Percentiles rank a stretch among this genome's conserved stretches.
Evolutionary conservation across 1,140 invertebrate genomes (phyloP).

Genomic region (Drosophila sulfurigaster): DNA sequence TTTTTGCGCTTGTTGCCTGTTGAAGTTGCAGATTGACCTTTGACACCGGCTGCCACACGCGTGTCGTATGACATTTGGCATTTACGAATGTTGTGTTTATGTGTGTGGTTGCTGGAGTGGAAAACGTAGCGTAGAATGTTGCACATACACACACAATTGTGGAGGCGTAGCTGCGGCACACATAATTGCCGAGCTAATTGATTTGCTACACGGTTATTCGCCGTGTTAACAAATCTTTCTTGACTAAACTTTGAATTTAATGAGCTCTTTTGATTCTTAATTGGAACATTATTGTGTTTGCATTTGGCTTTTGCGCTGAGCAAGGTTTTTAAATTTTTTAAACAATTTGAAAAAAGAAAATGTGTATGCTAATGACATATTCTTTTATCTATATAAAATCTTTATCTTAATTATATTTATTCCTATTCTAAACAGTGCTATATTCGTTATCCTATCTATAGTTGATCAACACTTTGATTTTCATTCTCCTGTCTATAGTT

Average conservation of each 20-base stretch:
- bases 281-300: neutral
- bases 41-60: constrained; percentile 18
- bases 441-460: no score
- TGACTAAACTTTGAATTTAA: constrained; percentile 5
- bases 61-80: constrained; percentile 37
- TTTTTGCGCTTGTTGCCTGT: neutral
- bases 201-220: constrained; percentile 50
- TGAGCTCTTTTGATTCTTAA: constrained; percentile 15
- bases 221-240: neutral
- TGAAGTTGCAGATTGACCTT: constrained; percentile 32
- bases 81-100: constrained; percentile 18
- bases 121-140: neutral
- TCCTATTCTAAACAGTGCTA: no score
- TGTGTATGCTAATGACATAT: no score
- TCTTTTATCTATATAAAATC: no score
- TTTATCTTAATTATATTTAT: no score
- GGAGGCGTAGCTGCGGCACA: constrained; percentile 29
- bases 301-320: neutral
- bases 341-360: no score
- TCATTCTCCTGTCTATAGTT: no score
- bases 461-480: no score
- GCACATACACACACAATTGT: neutral
- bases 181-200: constrained; percentile 56
- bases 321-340: neutral
- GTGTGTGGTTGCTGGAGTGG: constrained; percentile 2